Conservation (phyloP, 2,888 invertebrate genomes). For the Drepanosiphum platanoidis region DNA sequence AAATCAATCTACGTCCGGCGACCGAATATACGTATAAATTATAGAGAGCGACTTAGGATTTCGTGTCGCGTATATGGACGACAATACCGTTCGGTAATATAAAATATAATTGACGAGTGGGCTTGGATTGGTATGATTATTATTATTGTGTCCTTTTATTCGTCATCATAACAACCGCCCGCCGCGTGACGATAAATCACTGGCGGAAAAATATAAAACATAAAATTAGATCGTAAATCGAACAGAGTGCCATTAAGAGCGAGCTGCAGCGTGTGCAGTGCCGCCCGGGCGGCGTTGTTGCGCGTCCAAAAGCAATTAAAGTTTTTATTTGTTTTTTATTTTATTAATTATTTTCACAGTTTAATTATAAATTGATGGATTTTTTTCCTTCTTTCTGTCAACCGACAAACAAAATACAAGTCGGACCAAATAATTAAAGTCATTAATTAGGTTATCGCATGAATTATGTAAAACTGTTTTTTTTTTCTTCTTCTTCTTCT, state of each 20-base stretch:
- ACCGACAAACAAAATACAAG: slow-evolving; percentile 47
- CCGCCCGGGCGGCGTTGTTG: not conserved
- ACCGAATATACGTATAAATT: too few relatives aligned
- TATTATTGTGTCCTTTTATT: slow-evolving; percentile 29
- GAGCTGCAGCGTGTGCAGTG: too few relatives aligned
- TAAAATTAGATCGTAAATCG: slow-evolving; percentile 51
- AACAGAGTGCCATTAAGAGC: slow-evolving; percentile 46
- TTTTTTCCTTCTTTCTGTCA: slow-evolving; percentile 51
- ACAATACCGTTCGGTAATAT: too few relatives aligned
- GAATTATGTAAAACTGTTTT: slow-evolving; percentile 51
- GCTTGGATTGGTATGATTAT: too few relatives aligned
- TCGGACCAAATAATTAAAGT: slow-evolving; percentile 57
- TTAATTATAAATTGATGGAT: slow-evolving; percentile 55
- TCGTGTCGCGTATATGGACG: too few relatives aligned
- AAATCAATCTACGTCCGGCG: too few relatives aligned
- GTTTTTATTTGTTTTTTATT: slow-evolving; percentile 55
- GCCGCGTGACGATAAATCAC: slow-evolving; percentile 40
- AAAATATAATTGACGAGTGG: too few relatives aligned
- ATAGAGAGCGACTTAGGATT: too few relatives aligned
- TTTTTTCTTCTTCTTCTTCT: slow-evolving; percentile 8
- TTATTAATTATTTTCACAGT: slow-evolving; percentile 58
- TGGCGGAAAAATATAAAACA: slow-evolving; percentile 31
- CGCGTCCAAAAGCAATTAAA: slow-evolving; percentile 52
- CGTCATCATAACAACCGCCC: not conserved
- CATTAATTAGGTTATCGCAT: slow-evolving; percentile 58